Base-by-base conservation (phyloP, 2,113 vertebrate species). In the Silurus glanis region DNA sequence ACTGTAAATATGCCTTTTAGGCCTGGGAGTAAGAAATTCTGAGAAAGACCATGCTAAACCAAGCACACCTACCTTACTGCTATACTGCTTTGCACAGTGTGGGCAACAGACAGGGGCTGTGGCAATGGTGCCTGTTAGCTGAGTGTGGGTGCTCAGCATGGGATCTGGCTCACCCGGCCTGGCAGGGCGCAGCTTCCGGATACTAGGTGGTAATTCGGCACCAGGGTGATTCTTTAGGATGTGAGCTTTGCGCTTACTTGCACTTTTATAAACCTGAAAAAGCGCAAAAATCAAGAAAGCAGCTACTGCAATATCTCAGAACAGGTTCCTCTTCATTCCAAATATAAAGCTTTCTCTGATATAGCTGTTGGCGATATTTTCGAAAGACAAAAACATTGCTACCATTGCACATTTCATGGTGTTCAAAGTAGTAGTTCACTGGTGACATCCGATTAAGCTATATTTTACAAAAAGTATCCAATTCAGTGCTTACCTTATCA, bases 151-250 rank as follows among this genome's bases (percentile, higher is more conserved):
- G 91, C 97, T 98, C 85, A 99, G 91, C 98, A 99, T 99, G 82
- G 98, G 98, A 89, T 99, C 98, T 0, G 98, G 98, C 87, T 99
- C 98, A 72, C 98, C 98, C 0, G 98, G 98, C 21, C 96, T 97
- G 0, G 98, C 98, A 0, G 97, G 98, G 1, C 97, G 96, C 49
- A 99, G 94, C 69, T 99, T 99, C 0, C 98, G 95, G 91, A 99
- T 99, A 90, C 98, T 99, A 14, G 98, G 98, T 8, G 98, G 98
- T 58, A 99, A 93, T 84, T 98, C 98, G 2, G 97, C 96, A 71
- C 98, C 98, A 0, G 98, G 98, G 49, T 99, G 98, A 91, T 99
- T 99, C 95, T 99, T 99, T 92, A 99, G 95, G 83, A 99, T 99
- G 82, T 99, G 98, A 17, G 97, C 97, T 94, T 99, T 99, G 74